A percentile compares a stretch with the other conserved stretches of the same genome.
Conservation (phyloP, 2,113 vertebrate species). For the Thamnophis sirtalis region DNA sequence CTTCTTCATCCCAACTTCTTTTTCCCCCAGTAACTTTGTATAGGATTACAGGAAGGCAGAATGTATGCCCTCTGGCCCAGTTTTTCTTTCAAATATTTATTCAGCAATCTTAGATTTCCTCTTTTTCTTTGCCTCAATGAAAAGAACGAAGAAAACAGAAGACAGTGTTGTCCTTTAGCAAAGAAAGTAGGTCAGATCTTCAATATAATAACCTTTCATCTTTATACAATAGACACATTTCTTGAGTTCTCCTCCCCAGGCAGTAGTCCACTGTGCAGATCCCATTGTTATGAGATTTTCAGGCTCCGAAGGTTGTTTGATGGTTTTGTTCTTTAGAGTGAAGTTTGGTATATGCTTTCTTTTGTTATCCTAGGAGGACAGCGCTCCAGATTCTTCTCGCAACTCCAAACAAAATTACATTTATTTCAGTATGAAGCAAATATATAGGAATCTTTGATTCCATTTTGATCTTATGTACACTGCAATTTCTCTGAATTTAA, state of each 20-base stretch:
- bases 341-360: constrained; percentile 6
- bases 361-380: constrained; percentile 6
- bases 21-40: not conserved
- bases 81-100: constrained; percentile 3
- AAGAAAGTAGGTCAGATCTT: constrained; percentile 9
- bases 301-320: constrained; percentile 23
- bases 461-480: not conserved
- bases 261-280: not conserved
- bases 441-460: not conserved
- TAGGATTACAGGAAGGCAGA: not conserved
- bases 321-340: constrained; percentile 28
- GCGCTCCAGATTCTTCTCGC: constrained; percentile 8
- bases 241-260: constrained; percentile 10
- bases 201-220: not conserved
- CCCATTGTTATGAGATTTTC: constrained; percentile 25
- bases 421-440: not conserved
- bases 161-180: not conserved
- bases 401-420: not conserved
- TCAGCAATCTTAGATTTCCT: not conserved
- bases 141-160: not conserved
- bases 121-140: not conserved
- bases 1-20: not conserved
- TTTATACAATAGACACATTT: constrained; percentile 22
- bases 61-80: accelerated
- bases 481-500: not conserved